Conservation (phyloP, 2,797 vertebrate genomes). For the Rhynchonycteris naso region DNA sequence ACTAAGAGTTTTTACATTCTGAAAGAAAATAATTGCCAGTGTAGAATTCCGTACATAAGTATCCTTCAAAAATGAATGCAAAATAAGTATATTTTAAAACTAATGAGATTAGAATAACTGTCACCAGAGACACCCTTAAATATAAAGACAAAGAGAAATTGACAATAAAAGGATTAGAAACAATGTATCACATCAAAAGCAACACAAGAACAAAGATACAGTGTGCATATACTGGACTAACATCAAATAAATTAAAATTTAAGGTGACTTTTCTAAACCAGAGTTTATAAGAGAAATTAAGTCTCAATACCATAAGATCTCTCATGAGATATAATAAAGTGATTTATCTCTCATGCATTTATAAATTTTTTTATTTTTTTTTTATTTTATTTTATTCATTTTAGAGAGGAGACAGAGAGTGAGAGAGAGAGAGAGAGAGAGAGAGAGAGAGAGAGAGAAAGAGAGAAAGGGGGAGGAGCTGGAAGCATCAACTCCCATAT, state of each 20-base stretch:
- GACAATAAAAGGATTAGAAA: neutral
- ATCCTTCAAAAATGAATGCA: neutral
- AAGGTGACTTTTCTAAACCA: neutral
- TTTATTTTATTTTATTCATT: too few relatives aligned
- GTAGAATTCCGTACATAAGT: neutral
- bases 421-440: too few relatives aligned
- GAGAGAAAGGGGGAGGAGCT: too few relatives aligned
- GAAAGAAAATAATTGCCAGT: neutral
- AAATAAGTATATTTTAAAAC: neutral
- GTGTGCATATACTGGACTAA: neutral
- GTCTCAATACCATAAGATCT: neutral
- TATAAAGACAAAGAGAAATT: neutral
- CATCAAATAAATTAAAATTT: neutral
- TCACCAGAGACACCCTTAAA: neutral
- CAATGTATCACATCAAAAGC: neutral
- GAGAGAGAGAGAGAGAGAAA: too few relatives aligned
- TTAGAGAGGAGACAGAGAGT: too few relatives aligned
- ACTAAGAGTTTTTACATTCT: neutral
- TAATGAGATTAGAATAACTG: neutral
- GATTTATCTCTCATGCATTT: neutral
- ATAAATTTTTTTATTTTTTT: too few relatives aligned
- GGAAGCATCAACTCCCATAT: too few relatives aligned
- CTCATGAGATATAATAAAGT: neutral
- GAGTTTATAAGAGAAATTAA: neutral
- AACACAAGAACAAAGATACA: neutral